phyloP scores from a whole-genome alignment of 2,888 invertebrate genomes.

The Neuroscelio doddi region DNA sequence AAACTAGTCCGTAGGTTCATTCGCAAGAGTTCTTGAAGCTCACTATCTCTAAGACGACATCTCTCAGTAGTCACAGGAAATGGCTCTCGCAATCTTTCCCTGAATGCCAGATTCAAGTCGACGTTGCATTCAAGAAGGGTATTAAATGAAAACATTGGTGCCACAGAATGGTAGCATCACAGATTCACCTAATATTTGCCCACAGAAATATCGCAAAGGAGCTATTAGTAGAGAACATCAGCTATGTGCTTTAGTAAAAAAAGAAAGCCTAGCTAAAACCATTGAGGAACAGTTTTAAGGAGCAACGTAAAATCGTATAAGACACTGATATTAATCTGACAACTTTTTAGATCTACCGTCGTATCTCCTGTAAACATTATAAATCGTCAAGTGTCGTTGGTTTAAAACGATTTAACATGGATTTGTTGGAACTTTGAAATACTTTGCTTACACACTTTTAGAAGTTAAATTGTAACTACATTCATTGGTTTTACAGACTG shows the following conservation, averaged over 20 bases:
- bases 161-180: constrained; percentile 22
- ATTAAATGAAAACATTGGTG: constrained; percentile 70
- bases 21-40: constrained; percentile 47
- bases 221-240: constrained; percentile 57
- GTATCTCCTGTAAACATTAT: not conserved
- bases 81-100: constrained; percentile 69
- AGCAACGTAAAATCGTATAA: constrained; percentile 14
- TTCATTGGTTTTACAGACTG: no score
- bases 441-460: no score
- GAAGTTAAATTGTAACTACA: no score
- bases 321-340: constrained; percentile 15
- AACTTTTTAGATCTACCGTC: constrained; percentile 1
- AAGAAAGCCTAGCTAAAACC: constrained; percentile 9
- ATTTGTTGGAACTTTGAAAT: not conserved
- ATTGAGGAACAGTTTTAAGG: constrained; percentile 1
- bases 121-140: constrained; percentile 61
- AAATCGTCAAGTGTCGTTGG: not conserved
- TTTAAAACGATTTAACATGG: constrained; percentile 1
- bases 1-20: constrained; percentile 42
- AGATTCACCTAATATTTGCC: constrained; percentile 67
- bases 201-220: constrained; percentile 68
- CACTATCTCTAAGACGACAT: constrained; percentile 68
- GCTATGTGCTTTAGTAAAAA: not conserved
- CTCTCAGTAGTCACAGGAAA: constrained; percentile 68
- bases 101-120: constrained; percentile 60